Conservation (phyloP, 2,888 invertebrate species). For the Eretmocerus hayati region DNA sequence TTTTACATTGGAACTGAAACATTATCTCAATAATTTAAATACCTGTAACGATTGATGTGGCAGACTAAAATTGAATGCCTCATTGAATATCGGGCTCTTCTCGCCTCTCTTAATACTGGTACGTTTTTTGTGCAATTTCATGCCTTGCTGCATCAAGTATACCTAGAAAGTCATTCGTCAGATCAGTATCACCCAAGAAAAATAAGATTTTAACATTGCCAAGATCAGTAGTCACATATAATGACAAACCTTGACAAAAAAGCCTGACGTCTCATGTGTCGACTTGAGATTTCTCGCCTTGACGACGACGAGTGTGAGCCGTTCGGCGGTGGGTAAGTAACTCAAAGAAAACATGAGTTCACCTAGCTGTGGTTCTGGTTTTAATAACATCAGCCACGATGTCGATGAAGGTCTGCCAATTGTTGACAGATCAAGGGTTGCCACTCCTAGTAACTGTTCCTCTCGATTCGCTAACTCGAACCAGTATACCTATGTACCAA, state of each 20-base stretch:
- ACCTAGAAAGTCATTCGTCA: slow-evolving; percentile 46
- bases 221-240: neutral
- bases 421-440: slow-evolving; percentile 36
- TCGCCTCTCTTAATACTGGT: slow-evolving; percentile 70
- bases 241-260: slow-evolving; percentile 73
- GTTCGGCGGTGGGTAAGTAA: slow-evolving; percentile 74
- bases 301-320: slow-evolving; percentile 68
- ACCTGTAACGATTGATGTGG: slow-evolving; percentile 66
- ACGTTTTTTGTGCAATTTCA: slow-evolving; percentile 75
- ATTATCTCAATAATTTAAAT: too few relatives aligned
- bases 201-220: neutral
- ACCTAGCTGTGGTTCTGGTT: slow-evolving; percentile 58
- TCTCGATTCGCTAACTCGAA: slow-evolving; percentile 34
- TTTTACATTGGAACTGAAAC: too few relatives aligned
- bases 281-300: slow-evolving; percentile 70
- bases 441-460: slow-evolving; percentile 37
- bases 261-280: slow-evolving; percentile 49
- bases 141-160: slow-evolving; percentile 71
- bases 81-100: slow-evolving; percentile 72
- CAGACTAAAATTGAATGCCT: slow-evolving; percentile 77
- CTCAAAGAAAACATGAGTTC: slow-evolving; percentile 77
- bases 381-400: slow-evolving; percentile 71
- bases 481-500: slow-evolving; percentile 41
- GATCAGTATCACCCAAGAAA: neutral
- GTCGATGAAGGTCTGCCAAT: slow-evolving; percentile 59